These are phyloP conservation scores for Nyctibius bracteatus DNA, from an alignment of 2,113 vertebrate genomes.

Conservation along the genomic window DNA sequence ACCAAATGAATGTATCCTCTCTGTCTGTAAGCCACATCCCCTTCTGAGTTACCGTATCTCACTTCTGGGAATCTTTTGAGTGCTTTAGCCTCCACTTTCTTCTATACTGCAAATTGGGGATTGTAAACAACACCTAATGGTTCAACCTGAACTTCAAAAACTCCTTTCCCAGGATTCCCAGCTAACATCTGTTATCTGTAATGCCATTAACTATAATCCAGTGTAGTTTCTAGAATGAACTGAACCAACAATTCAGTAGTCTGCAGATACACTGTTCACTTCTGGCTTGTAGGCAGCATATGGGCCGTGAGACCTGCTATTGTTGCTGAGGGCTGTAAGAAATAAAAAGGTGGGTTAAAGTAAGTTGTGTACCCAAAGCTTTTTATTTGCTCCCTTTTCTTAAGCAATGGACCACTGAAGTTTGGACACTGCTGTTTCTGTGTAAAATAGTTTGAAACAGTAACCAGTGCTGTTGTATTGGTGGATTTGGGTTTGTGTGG, in stretches of 20 bases:
- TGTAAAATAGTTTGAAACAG: neutral
- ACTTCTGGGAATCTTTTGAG: constrained; percentile 62
- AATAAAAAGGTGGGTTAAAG: neutral
- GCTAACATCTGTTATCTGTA: neutral
- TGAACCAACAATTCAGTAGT: neutral
- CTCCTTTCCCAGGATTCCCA: neutral
- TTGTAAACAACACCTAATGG: constrained; percentile 60
- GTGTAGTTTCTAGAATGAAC: neutral
- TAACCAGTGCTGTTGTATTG: neutral
- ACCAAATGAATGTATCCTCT: constrained; percentile 25
- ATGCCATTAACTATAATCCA: neutral
- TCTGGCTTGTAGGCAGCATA: neutral
- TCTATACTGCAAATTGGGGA: constrained; percentile 14
- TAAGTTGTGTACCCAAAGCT: neutral
- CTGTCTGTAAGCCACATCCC: constrained; percentile 46
- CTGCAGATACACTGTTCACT: neutral
- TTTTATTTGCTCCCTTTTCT: neutral
- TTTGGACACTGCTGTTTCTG: neutral
- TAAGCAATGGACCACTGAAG: neutral
- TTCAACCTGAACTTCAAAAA: neutral
- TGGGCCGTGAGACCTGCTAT: neutral
- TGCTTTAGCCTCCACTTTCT: constrained; percentile 50
- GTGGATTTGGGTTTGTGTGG: neutral
- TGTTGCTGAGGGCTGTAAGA: neutral
- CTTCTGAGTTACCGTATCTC: neutral